Evolutionary conservation across 2,888 invertebrate species (phyloP), one percentile per base, ranked within the genome.

Genomic region (Acrocyrtus sp.): DNA sequence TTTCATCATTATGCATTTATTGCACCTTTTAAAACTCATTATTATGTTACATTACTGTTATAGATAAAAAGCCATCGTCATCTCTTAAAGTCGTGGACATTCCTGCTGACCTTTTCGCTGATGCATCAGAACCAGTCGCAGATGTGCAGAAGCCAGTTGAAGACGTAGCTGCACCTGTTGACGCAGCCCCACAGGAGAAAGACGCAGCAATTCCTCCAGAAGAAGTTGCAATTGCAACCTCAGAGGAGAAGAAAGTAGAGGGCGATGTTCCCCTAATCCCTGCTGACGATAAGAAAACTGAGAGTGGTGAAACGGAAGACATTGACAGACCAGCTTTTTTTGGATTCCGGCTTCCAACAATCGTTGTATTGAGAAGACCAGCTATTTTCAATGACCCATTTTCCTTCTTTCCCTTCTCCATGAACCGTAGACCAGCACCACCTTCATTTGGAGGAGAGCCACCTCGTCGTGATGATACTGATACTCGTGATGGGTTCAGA

Each of bases 301-400:
- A 39, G 15, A 47, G 21, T 34, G 50, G 39, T 50, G 70, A 72
- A 48, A 57, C 19, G 21, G 60, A 48, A 17, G 74, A 62, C 8
- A 53, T 26, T n/a, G 54, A 63, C 22, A 67, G 58, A 19, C 62
- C 62, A 29, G 39, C 3, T 19, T 61, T 78, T 45, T 72, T 80
- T 65, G 68, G 75, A 3, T 60, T 77, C 60, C 69, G 69, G 48
- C 51, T 80, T 26, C 78, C 80, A 12, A 65, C 76, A 1, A 48
- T 80, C n/a, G 72, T 80, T 39, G 67, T 78, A 17, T 66, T 76
- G 50, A 61, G 78, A 50, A 53, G 78, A 56, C 80, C 80, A n/a
- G 72, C 73, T 0, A 58, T 78, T 47, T 57, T 69, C 17, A 74
- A 78, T 70, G 78, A 78, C 39, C 78, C 77, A 45, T 68, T 74